Base-by-base conservation (phyloP, 1,140 invertebrate species). In the Globodera rostochiensis region DNA sequence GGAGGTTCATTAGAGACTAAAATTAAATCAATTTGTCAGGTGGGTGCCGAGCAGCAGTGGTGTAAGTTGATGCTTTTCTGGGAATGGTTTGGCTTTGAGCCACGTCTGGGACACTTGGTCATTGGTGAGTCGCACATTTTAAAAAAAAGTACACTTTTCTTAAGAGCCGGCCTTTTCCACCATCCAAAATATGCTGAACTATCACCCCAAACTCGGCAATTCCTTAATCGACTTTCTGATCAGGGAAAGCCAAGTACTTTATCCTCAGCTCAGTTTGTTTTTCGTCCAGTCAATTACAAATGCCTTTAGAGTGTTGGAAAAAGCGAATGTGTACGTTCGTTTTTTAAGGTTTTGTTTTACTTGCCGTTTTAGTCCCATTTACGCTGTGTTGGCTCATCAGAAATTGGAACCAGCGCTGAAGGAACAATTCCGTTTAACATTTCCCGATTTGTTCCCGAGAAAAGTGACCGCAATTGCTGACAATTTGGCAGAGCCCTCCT, bases 81-180 rank as follows among this genome's bases (percentile, higher is more conserved):
- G 83, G 83, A 84, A 8, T 84, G 83, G 83, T 84, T 84, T 69
- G 82, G 82, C 4, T 84, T 84, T 64, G 83, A 84, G n/a, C 76
- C 71, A 19, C 57, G 57, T 19, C 5, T 64, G 11, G 57, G 57
- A 2, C 57, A 13, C 19, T 64, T 64, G 4, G 11, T 64, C 15
- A 64, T 64, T 19, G 57, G 57, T 64, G 11, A 64, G 19, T 64
- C 19, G 6, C 13, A 1, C 13, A 19, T 15, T 64, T 64, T 21
- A 15, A 36, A 36, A 66, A 66, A 66, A 3, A 3, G 1, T 66
- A 21, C 60, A 3, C 13, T 66, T 66, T 66, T 66, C 36, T 70
- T 53, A 53, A 50, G 82, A 83, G 49, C 82, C 82, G 9, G 83
- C 67, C 9, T 84, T 83, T 47, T 84, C 82, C 4, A 70, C 74